Percentiles rank a stretch among this genome's conserved stretches.
phyloP scores from a whole-genome alignment of 2,888 invertebrate genomes.

The Yponomeuta plumbellus region DNA sequence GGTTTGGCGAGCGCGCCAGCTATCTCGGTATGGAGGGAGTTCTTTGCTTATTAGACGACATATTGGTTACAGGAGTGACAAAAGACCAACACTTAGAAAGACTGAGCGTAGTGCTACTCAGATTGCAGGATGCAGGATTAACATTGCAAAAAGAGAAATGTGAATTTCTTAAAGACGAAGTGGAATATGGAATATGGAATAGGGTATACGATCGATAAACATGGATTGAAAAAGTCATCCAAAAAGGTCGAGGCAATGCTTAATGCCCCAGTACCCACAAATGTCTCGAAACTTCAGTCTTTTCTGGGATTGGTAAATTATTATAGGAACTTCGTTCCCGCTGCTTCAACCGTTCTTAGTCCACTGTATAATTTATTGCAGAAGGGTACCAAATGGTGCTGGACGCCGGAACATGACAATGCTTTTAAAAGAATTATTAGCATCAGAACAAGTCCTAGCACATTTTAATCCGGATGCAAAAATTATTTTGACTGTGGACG shows the following conservation, averaged over 20 bases:
- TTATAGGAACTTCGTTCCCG: slow-evolving; percentile 12
- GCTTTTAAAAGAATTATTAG: slow-evolving; percentile 12
- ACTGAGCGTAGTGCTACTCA: slow-evolving; percentile 12
- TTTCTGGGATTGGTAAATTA: slow-evolving; percentile 16
- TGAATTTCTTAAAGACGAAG: slow-evolving; percentile 11
- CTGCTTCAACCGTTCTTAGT: slow-evolving; percentile 12
- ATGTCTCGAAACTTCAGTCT: slow-evolving; percentile 7
- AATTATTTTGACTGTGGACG: slow-evolving; percentile 14
- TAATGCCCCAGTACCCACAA: slow-evolving; percentile 6
- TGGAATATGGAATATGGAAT: slow-evolving; percentile 17
- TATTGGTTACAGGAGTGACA: slow-evolving; percentile 26
- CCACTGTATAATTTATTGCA: slow-evolving; percentile 13
- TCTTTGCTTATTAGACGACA: slow-evolving; percentile 23
- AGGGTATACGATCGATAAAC: slow-evolving; percentile 17
- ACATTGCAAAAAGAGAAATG: slow-evolving; percentile 12
- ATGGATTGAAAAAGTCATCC: slow-evolving; percentile 14
- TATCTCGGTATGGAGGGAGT: slow-evolving; percentile 28
- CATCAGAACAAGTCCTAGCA: slow-evolving; percentile 11
- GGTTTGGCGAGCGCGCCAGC: slow-evolving; percentile 23
- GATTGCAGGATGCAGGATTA: slow-evolving; percentile 5
- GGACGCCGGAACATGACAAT: slow-evolving; percentile 13
- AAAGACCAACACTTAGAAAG: slow-evolving; percentile 18
- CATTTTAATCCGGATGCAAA: slow-evolving; percentile 12
- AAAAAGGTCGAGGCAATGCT: slow-evolving; percentile 19
- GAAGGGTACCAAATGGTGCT: slow-evolving; percentile 11